Base-by-base conservation (phyloP, 2,888 invertebrate genomes). In the Latrodectus hesperus region DNA sequence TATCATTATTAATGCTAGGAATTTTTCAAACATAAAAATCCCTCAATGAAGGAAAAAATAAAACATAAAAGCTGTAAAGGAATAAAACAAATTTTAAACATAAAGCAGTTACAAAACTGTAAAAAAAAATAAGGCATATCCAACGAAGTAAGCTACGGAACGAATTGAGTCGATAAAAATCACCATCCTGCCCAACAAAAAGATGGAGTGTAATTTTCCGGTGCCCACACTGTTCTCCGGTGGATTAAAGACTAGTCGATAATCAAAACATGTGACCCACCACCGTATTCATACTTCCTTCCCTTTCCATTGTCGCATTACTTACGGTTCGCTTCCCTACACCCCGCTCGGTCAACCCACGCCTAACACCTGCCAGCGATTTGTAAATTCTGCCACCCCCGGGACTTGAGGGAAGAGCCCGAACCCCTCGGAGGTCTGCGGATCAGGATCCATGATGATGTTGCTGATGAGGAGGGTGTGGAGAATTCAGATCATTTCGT, bases 281-380 rank as follows among this genome's bases (percentile, higher is more conserved):
- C 52, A 51, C 52, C 51, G 17, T 52, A 22, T 14, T 17, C n/a
- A 52, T 38, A 55, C 64, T 17, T 53, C 22, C 72, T 12, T 49
- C 65, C 67, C 53, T 26, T n/a, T 55, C 55, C 55, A 17, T 81
- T 81, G 72, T 81, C 81, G 26, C 81, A 67, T 81, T 81, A 81
- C 67, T 67, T 81, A 60, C 81, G 81, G 51, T 68, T 12, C 12
- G 67, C 22, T 17, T 26, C 22, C 22, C 22, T 12, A 12, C 67
- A 22, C 38, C 60, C 60, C 60, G 6, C 12, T 60, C 60, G 22
- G n/a, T 68, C 67, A 17, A 68, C 17, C 22, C 67, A 60, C 67
- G 12, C 67, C 10, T 11, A 68, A 17, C 67, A 68, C 67, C 67
- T 68, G 67, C 67, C 26, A 17, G 26, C 17, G 17, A 17, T 26